Conservation (phyloP, 92 coral and sea anemone species). For the Siderastrea radians region DNA sequence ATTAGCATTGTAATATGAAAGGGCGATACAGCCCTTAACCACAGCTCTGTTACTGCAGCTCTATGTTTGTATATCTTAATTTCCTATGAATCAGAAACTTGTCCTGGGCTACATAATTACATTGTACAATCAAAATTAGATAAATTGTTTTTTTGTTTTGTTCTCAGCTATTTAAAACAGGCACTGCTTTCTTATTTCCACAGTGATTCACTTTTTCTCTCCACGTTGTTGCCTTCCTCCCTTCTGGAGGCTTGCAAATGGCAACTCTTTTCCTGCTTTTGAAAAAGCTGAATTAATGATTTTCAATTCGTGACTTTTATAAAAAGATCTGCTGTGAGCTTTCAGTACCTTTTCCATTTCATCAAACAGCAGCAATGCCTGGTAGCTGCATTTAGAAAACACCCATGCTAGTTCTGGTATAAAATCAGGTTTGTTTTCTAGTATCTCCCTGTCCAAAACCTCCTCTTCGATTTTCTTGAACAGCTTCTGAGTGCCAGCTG, state of each 20-base stretch:
- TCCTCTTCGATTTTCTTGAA: constrained; percentile 22
- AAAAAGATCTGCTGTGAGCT: background rate
- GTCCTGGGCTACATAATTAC: no score
- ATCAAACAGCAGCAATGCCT: constrained; percentile 22
- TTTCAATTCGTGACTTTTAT: constrained; percentile 5
- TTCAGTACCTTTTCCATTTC: background rate
- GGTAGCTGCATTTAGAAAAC: constrained; percentile 37
- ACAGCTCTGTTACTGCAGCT: no score
- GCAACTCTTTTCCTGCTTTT: constrained; percentile 11
- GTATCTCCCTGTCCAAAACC: constrained; percentile 25
- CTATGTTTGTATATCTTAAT: no score
- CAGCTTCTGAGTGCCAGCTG: constrained; percentile 18
- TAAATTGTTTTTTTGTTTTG: no score
- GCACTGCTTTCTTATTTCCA: background rate
- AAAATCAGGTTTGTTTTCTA: constrained; percentile 14
- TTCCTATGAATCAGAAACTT: no score
- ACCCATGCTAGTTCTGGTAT: constrained; percentile 32
- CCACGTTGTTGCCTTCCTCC: background rate
- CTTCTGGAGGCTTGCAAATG: background rate
- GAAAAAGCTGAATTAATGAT: constrained; percentile 15
- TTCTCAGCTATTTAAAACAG: no score
- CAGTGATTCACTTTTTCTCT: background rate
- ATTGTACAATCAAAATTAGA: no score
- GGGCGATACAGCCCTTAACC: no score
- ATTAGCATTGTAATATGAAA: no score